Percentiles rank a stretch among this genome's conserved stretches.
Conservation (phyloP, 2,113 vertebrate genomes). For the Hepsetus odoe region DNA sequence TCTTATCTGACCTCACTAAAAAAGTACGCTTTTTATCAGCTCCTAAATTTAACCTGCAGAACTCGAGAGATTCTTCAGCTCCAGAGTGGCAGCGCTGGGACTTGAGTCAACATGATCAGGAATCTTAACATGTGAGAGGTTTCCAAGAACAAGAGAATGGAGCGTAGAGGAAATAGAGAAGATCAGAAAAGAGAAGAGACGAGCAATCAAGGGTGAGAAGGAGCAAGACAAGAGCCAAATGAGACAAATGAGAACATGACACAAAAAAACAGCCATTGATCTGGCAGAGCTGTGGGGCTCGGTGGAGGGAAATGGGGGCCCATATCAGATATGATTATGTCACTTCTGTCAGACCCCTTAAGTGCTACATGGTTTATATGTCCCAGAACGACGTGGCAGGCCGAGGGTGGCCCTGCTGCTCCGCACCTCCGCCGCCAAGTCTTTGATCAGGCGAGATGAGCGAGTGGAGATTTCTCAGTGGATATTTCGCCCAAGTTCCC, state of each 20-base stretch:
- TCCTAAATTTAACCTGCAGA: slow-evolving; percentile 21
- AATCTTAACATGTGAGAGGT: not conserved
- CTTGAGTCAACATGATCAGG: not conserved
- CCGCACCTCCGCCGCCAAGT: slow-evolving; percentile 8
- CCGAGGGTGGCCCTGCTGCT: not conserved
- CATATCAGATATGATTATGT: slow-evolving; percentile 36
- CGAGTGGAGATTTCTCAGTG: slow-evolving; percentile 40
- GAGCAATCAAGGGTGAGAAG: not conserved
- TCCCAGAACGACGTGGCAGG: slow-evolving; percentile 19
- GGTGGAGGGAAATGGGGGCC: not conserved
- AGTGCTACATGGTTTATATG: slow-evolving; percentile 25
- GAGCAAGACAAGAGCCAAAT: slow-evolving; percentile 5
- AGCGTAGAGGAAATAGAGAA: not conserved
- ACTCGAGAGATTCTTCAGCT: not conserved
- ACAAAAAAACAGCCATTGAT: slow-evolving; percentile 3
- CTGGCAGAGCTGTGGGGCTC: not conserved
- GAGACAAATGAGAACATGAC: not conserved
- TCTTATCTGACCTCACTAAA: slow-evolving; percentile 25
- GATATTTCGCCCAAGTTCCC: slow-evolving; percentile 32
- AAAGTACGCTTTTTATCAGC: slow-evolving; percentile 26
- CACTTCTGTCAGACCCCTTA: slow-evolving; percentile 37
- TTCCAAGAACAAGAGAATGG: not conserved
- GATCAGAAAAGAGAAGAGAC: not conserved
- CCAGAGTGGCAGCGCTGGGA: not conserved
- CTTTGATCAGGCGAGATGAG: slow-evolving; percentile 36